Conservation (phyloP, 2,888 invertebrate genomes). For the Byasa hedistus region DNA sequence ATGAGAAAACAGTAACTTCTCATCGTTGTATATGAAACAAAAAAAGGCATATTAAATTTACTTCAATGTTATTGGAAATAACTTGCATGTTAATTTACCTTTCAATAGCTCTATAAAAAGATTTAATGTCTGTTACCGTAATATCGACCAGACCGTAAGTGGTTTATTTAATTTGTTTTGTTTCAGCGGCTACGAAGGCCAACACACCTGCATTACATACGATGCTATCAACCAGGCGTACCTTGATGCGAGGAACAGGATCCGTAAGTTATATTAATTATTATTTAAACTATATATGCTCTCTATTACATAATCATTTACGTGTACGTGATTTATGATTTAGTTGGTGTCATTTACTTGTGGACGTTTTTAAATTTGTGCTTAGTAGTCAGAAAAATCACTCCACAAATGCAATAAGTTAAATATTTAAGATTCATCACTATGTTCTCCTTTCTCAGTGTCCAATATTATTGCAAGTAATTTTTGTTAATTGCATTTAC, state of each 20-base stretch:
- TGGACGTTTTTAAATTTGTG: neutral
- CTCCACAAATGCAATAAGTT: neutral
- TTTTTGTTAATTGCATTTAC: no score
- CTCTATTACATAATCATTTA: neutral
- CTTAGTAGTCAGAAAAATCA: neutral
- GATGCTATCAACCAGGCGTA: slow-evolving; percentile 94
- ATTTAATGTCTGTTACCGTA: no score
- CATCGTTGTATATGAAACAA: no score
- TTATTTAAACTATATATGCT: neutral
- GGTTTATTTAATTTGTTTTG: slow-evolving; percentile 41
- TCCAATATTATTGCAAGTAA: no score
- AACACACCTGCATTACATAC: slow-evolving; percentile 92
- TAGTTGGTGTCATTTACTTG: no score
- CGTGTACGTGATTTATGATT: neutral
- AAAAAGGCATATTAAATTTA: no score
- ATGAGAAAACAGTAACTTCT: no score
- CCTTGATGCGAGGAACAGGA: slow-evolving; percentile 90
- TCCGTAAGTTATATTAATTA: slow-evolving; percentile 84
- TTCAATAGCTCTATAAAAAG: no score
- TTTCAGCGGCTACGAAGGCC: slow-evolving; percentile 84
- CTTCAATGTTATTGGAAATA: no score
- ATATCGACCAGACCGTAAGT: neutral
- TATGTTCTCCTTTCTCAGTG: neutral
- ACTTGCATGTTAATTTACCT: no score
- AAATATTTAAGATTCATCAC: neutral